A percentile compares a stretch with the other conserved stretches of the same genome.
Evolutionary conservation across 1,140 invertebrate genomes (phyloP).

Genomic region (Oryzaephilus surinamensis): DNA sequence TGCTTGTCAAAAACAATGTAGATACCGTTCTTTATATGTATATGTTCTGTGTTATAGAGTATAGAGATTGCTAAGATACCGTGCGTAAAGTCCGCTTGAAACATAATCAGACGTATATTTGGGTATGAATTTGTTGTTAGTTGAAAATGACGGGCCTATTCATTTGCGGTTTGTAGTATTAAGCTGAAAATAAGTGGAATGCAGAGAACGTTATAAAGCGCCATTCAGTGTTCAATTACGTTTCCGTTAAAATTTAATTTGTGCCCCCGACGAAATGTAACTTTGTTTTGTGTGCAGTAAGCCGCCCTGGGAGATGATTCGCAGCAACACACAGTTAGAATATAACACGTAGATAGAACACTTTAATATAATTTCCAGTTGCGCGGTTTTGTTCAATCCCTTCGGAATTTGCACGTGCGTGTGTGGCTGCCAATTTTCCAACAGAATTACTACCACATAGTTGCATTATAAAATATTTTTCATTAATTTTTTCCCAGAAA

Average conservation of each 20-base stretch:
- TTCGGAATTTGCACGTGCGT: conserved; percentile 30
- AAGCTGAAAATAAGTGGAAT: conserved; percentile 33
- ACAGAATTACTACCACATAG: conserved; percentile 19
- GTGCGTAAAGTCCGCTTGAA: no score
- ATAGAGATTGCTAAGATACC: no score
- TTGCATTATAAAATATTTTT: conserved; percentile 18
- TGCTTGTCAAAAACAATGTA: no score
- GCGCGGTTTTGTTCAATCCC: conserved; percentile 32
- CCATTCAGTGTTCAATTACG: conserved; percentile 33
- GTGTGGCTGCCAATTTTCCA: conserved; percentile 28
- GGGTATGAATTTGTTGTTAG: conserved; percentile 16
- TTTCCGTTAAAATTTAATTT: conserved; percentile 37
- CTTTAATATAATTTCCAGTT: conserved; percentile 32
- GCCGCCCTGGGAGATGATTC: conserved; percentile 23
- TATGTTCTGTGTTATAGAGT: no score
- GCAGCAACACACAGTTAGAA: conserved; percentile 2
- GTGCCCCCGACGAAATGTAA: conserved; percentile 34
- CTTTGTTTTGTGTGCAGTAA: conserved; percentile 33
- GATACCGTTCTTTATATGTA: no score
- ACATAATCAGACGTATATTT: no score
- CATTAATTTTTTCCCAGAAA: conserved; percentile 22
- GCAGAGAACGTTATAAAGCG: conserved; percentile 25
- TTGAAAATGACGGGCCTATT: conserved; percentile 22
- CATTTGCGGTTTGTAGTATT: conserved; percentile 33
- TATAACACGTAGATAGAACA: conserved; percentile 16